Percentiles rank a stretch among this genome's conserved stretches.
Evolutionary conservation across 2,888 invertebrate genomes (phyloP).

Genomic region (Agelastica alni): DNA sequence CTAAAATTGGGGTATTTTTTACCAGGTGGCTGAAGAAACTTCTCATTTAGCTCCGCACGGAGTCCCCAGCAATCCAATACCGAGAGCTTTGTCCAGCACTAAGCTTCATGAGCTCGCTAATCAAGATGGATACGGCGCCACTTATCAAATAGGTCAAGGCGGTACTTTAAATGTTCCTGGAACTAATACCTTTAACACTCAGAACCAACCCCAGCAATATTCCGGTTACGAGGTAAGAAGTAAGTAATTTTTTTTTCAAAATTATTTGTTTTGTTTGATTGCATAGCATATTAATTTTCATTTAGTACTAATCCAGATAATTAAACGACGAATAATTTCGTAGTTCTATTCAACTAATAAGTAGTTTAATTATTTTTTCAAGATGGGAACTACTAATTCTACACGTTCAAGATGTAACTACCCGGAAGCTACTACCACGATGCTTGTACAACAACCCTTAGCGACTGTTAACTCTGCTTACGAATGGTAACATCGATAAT

Average conservation of each 20-base stretch:
- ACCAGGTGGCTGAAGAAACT: conserved; percentile 68
- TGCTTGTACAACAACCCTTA: conserved; percentile 51
- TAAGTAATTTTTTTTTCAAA: conserved; percentile 36
- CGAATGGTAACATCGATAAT: conserved; percentile 49
- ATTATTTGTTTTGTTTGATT: background rate
- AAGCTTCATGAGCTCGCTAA: conserved; percentile 78
- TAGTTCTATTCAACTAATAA: no score
- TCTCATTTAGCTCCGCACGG: conserved; percentile 93
- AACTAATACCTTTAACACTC: conserved; percentile 56
- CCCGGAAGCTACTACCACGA: conserved; percentile 45
- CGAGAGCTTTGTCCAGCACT: conserved; percentile 80
- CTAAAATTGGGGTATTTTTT: no score
- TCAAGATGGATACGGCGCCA: conserved; percentile 76
- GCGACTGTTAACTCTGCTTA: conserved; percentile 47
- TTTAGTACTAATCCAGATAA: no score
- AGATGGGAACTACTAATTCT: conserved; percentile 39
- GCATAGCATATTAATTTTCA: no score
- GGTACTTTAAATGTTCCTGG: conserved; percentile 70
- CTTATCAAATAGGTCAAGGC: conserved; percentile 69
- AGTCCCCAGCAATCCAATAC: conserved; percentile 89
- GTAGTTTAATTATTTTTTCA: conserved; percentile 17
- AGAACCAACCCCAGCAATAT: conserved; percentile 33
- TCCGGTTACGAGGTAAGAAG: conserved; percentile 52
- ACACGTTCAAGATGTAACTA: conserved; percentile 38
- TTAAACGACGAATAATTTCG: no score